Evolutionary conservation across 1,140 invertebrate genomes (phyloP).

Genomic region (Eubasilissa regina): DNA sequence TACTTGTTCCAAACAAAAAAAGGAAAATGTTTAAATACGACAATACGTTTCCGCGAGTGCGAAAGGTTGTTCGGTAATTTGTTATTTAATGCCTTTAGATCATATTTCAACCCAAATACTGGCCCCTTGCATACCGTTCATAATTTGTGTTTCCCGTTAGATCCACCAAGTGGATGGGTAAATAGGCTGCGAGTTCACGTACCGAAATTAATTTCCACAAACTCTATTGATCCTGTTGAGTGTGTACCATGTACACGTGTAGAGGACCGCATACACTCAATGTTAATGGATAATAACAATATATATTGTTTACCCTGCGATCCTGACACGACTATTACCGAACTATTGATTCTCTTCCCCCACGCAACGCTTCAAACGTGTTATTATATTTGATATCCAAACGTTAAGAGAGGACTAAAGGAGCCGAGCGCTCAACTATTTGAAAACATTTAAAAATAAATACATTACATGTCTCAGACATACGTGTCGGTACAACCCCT

Average conservation of each 20-base stretch:
- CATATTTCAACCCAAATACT: neutral
- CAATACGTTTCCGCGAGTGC: neutral
- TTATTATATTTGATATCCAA: neutral
- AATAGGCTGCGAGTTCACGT: constrained; percentile 30
- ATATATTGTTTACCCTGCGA: constrained; percentile 33
- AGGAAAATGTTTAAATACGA: neutral
- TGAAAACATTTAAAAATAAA: too few species aligned
- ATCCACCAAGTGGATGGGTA: constrained; percentile 28
- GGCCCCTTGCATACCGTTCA: neutral
- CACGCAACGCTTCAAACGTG: neutral
- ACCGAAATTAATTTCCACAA: constrained; percentile 38
- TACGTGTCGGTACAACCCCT: too few species aligned
- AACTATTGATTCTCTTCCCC: constrained; percentile 13
- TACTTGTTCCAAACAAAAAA: too few species aligned
- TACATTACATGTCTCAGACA: too few species aligned
- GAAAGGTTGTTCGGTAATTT: neutral
- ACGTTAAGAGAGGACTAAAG: neutral
- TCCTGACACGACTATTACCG: constrained; percentile 27
- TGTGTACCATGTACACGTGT: constrained; percentile 16
- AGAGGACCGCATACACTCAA: constrained; percentile 18
- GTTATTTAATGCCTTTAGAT: neutral
- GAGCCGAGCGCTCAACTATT: too few species aligned
- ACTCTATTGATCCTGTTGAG: neutral
- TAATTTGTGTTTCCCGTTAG: constrained; percentile 14
- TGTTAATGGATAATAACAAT: constrained; percentile 42